Evolutionary conservation across 2,797 vertebrate genomes (phyloP).

Genomic region (Oreonectes daqikongensis): DNA sequence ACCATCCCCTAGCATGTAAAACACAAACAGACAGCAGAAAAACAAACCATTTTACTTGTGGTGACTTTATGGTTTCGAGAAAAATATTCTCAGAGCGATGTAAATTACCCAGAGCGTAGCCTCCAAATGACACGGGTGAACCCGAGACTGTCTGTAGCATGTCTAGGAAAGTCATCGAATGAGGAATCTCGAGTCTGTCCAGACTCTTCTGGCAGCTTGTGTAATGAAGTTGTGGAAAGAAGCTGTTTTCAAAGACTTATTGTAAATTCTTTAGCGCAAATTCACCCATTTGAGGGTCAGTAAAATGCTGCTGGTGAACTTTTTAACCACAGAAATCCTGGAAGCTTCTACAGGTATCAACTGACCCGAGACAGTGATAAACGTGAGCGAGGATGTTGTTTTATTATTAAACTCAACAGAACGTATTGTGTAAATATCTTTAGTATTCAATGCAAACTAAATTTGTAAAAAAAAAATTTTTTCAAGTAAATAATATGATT

Average conservation of each 20-base stretch:
- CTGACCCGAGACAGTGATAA: too few species aligned
- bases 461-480: too few species aligned
- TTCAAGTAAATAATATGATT: too few species aligned
- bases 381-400: background rate
- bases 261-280: constrained; percentile 65
- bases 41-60: constrained; percentile 10
- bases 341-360: background rate
- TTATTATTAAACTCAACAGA: background rate
- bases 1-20: background rate
- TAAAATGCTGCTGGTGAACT: constrained; percentile 27
- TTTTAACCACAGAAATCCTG: background rate
- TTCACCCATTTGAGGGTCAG: constrained; percentile 51
- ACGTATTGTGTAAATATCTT: too few species aligned
- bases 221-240: constrained; percentile 55
- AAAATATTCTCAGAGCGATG: constrained; percentile 28
- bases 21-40: background rate
- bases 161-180: constrained; percentile 56
- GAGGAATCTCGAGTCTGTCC: constrained; percentile 36
- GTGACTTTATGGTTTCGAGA: background rate
- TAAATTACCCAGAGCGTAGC: constrained; percentile 27
- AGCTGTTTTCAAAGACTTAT: constrained; percentile 54
- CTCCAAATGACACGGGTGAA: constrained; percentile 34
- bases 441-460: too few species aligned
- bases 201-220: constrained; percentile 46
- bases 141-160: constrained; percentile 45